Evolutionary conservation across 2,113 vertebrate species (phyloP).

Genomic region (Tonatia bakeri): DNA sequence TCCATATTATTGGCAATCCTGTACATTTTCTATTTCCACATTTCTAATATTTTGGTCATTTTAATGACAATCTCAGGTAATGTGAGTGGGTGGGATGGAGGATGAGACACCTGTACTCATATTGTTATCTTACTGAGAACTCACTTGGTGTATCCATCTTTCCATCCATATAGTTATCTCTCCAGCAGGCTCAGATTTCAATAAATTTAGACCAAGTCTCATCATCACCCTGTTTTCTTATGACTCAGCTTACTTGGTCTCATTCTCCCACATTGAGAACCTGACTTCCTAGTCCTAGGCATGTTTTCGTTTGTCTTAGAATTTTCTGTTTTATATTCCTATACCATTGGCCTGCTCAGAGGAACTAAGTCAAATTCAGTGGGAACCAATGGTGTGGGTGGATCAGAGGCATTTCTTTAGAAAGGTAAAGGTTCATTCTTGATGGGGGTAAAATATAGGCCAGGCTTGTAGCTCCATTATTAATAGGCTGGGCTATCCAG

Average conservation of each 20-base stretch:
- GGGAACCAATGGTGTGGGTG: background rate
- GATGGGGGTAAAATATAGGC: background rate
- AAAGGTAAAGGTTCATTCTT: background rate
- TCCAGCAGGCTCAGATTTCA: background rate
- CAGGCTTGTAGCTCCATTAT: background rate
- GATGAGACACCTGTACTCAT: background rate
- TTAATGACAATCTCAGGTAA: background rate
- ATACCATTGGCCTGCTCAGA: background rate
- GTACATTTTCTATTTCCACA: background rate
- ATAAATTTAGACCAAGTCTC: background rate
- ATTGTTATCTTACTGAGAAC: background rate
- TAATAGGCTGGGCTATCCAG: background rate
- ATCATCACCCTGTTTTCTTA: conserved; percentile 4
- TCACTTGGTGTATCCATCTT: background rate
- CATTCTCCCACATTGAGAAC: background rate
- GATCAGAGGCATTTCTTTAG: background rate
- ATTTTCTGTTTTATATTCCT: background rate
- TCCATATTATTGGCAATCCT: background rate
- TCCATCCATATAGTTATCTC: background rate
- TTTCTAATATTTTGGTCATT: background rate
- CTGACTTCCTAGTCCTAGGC: background rate
- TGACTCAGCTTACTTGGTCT: background rate
- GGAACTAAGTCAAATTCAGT: background rate
- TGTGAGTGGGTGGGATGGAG: background rate
- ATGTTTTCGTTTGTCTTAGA: background rate